Conservation (phyloP, 2,888 invertebrate species). For the Trichopoda pennipes region DNA sequence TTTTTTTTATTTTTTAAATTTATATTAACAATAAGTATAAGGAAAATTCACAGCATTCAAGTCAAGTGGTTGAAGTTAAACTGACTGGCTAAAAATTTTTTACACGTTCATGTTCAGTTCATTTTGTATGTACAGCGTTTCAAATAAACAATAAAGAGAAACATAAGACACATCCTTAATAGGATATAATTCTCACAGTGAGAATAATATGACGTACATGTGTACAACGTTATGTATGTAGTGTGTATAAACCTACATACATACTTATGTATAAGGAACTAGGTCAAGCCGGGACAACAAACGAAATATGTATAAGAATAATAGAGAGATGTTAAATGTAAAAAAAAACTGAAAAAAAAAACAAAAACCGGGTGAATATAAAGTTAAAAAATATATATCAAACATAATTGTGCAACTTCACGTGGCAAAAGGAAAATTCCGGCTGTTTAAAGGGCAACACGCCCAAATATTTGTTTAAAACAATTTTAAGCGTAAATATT, state of each 20-base stretch:
- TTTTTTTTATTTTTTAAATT: slow-evolving; percentile 16
- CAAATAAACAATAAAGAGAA: slow-evolving; percentile 29
- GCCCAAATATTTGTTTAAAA: slow-evolving; percentile 46
- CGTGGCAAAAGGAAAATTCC: slow-evolving; percentile 29
- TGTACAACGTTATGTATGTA: neutral
- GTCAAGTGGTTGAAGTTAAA: slow-evolving; percentile 56
- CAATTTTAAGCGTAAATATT: neutral
- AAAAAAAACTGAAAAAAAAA: slow-evolving; percentile 19
- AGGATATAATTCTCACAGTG: slow-evolving; percentile 48
- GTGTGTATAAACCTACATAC: neutral
- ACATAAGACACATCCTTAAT: slow-evolving; percentile 35
- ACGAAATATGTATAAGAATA: slow-evolving; percentile 16
- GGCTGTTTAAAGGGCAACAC: slow-evolving; percentile 38
- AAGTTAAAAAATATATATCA: neutral
- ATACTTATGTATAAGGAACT: slow-evolving; percentile 48
- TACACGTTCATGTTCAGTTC: neutral
- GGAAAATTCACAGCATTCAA: slow-evolving; percentile 56
- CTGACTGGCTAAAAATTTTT: slow-evolving; percentile 33
- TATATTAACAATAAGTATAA: slow-evolving; percentile 14
- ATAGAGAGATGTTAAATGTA: slow-evolving; percentile 1
- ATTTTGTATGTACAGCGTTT: slow-evolving; percentile 23
- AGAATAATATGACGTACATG: slow-evolving; percentile 22
- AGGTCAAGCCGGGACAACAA: slow-evolving; percentile 70
- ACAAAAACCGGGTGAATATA: slow-evolving; percentile 34
- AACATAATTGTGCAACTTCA: slow-evolving; percentile 37